Evolutionary conservation across 2,888 invertebrate genomes (phyloP), one percentile per base, ranked within the genome.

Genomic region (Limenitis camilla): DNA sequence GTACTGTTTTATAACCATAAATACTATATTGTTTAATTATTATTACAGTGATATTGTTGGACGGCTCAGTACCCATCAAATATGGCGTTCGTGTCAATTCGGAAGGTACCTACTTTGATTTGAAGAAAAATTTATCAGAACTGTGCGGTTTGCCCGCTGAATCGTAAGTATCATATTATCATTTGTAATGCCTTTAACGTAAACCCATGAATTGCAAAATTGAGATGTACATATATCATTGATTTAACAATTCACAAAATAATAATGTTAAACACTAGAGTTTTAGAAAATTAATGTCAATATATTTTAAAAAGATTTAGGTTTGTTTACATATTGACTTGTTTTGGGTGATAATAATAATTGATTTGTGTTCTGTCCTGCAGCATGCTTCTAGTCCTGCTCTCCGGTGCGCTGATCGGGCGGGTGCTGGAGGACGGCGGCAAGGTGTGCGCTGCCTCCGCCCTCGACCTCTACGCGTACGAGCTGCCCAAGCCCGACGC

Each of bases 61-160:
- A 96, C 76, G 96, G 96, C 0, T 92, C 93, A 11, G 91, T 93
- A 45, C 97, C 97, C 0, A 88, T 92, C 0, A 94, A 95, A 71
- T 97, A 96, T 75, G 96, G 96, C 1, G 86, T 96, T 55, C 89
- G 95, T 2, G 88, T 96, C 28, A 94, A 93, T 75, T 93, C 94
- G 6, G 96, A 96, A 63, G 94, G 94, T 56, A 93, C 92, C 42
- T 94, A 94, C 67, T 69, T 87, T n/a, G 92, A 92, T 53, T 76
- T 96, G 39, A 96, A 95, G 80, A 89, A 89, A 58, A 91, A 92
- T 58, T 80, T 96, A 19, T 83, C 91, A 3, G 83, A 88, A 7
- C 74, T 93, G 49, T 92, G 92, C 62, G 89, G 89, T 9, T 80
- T 94, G 47, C 53, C 73, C 10, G 73, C 84, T 0, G 77, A 82